phyloP scores from a whole-genome alignment of 2,113 vertebrate genomes.

The Triplophysa rosa region DNA sequence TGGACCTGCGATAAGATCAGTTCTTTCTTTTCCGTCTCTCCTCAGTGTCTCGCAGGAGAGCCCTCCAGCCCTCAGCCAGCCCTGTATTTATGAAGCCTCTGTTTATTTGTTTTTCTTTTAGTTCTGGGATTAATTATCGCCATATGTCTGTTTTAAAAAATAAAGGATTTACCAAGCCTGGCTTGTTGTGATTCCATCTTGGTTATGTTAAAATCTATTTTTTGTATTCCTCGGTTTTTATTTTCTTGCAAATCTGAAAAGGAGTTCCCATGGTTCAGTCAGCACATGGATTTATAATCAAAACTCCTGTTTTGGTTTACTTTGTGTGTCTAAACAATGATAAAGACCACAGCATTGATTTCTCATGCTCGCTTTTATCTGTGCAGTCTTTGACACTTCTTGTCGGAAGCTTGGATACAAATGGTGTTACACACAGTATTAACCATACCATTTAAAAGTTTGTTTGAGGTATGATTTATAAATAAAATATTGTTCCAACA shows the following conservation, averaged over 20 bases:
- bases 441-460: too few relatives aligned
- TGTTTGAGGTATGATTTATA: too few relatives aligned
- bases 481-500: too few relatives aligned
- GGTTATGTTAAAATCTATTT: conserved; percentile 61
- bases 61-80: conserved; percentile 67
- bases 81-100: conserved; percentile 66
- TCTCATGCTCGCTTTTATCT: neutral
- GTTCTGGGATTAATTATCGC: conserved; percentile 76
- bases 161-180: conserved; percentile 60
- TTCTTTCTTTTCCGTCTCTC: conserved; percentile 36
- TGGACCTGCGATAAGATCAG: conserved; percentile 50
- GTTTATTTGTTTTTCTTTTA: conserved; percentile 72
- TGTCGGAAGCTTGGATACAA: conserved; percentile 16
- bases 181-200: conserved; percentile 53
- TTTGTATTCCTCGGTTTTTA: too few relatives aligned
- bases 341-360: neutral
- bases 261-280: neutral
- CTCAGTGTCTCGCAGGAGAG: conserved; percentile 26
- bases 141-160: conserved; percentile 72
- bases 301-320: neutral
- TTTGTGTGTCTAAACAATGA: neutral
- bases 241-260: neutral
- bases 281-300: neutral
- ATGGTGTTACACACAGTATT: conserved; percentile 1
- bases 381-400: neutral